Evolutionary conservation across 2,888 invertebrate genomes (phyloP), one percentile per base, ranked within the genome.

Genomic region (Standfussiana lucernea): DNA sequence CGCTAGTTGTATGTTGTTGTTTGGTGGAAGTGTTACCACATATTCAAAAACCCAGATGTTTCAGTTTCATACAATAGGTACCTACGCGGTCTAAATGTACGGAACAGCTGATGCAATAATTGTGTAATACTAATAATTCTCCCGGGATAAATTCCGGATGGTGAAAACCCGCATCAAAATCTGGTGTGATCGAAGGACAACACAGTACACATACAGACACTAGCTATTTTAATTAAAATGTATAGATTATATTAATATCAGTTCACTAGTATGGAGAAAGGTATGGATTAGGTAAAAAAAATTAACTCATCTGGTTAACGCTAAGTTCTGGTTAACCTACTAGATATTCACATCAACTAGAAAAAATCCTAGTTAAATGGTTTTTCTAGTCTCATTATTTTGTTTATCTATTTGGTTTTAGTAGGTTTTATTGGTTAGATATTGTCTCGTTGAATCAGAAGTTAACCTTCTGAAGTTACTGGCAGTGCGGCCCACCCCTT

Each of bases 401-500:
- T 47, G 6, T 45, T 21, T 21, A n/a, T n/a, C n/a, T n/a, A n/a
- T n/a, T n/a, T n/a, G n/a, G n/a, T 47, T 47, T 47, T 42, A 13
- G 13, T 42, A 21, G 8, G 8, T 50, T 47, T 47, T 47, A 28
- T 28, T 28, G n/a, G n/a, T 53, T 53, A 28, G 53, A 28, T 53
- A 15, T 28, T 53, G 53, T 53, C 8, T 21, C 18, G 18, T 59
- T 32, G 32, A 59, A 32, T 15, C n/a, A 53, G 3, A 62, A 42
- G 15, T 68, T 7, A 42, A 42, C 72, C 82, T 85, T 81, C 69
- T 81, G 2, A 2, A 2, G 7, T 8, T 0, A 3, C 4, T 0
- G 0, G 0, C n/a, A 24, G n/a, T 0, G 53, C 53, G 72, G 15
- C 61, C 40, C 83, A 82, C 78, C 83, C 83, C 72, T 86, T 83